Conservation (phyloP, 2,113 vertebrate species). For the Odocoileus virginianus region DNA sequence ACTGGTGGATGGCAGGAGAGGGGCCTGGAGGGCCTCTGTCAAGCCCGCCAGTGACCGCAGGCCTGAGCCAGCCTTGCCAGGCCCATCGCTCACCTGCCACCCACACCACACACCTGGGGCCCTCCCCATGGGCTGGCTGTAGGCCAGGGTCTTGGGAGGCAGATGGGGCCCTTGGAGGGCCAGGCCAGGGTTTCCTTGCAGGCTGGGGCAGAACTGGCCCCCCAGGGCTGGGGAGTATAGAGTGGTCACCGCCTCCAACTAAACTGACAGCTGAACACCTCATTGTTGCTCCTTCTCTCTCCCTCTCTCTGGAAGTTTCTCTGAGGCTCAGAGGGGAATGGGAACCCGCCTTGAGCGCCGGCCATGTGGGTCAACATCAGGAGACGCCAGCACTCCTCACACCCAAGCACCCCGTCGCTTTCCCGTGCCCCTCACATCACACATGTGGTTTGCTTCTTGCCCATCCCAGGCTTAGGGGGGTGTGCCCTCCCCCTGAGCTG, state of each 20-base stretch:
- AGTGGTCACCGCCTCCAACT: neutral
- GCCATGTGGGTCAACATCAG: neutral
- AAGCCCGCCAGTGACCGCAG: neutral
- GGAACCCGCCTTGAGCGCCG: fast-evolving
- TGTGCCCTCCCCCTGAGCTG: neutral
- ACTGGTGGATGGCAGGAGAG: neutral
- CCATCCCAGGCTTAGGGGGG: neutral
- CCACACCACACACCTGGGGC: conserved; percentile 46
- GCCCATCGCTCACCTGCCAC: neutral
- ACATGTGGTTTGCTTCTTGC: fast-evolving
- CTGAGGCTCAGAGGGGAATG: neutral
- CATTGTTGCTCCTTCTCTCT: neutral
- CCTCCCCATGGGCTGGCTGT: neutral
- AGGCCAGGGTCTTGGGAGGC: neutral
- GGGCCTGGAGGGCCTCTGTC: neutral
- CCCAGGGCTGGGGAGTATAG: neutral
- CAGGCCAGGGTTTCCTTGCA: neutral
- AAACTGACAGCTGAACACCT: neutral
- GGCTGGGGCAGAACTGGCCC: neutral
- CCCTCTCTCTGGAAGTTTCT: neutral
- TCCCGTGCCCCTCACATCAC: fast-evolving
- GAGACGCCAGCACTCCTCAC: neutral
- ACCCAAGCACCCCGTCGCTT: neutral
- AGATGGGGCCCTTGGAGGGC: neutral
- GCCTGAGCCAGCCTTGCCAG: neutral